Conservation (phyloP, 92 coral and sea anemone genomes). For the Parazoanthus swiftii region DNA sequence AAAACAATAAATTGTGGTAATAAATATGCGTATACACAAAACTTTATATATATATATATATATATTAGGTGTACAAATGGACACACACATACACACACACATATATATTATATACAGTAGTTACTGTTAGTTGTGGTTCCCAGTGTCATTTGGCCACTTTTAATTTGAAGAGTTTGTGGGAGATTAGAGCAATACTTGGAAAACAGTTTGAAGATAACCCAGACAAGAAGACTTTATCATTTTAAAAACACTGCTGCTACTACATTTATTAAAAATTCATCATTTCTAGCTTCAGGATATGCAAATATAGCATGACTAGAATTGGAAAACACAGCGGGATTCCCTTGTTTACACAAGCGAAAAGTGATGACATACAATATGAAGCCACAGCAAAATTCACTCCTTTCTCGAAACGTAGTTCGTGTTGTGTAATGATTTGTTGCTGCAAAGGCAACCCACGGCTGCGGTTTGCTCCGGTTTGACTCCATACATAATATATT, state of each 20-base stretch:
- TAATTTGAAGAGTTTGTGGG: too few species aligned
- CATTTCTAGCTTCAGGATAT: constrained; percentile 27
- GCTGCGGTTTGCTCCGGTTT: background rate
- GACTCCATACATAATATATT: background rate
- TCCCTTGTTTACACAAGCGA: constrained; percentile 4
- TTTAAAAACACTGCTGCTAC: background rate
- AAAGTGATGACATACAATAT: background rate
- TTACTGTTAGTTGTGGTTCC: too few species aligned
- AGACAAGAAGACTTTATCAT: background rate
- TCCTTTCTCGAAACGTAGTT: background rate
- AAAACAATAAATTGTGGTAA: too few species aligned
- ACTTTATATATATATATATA: too few species aligned
- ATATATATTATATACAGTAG: too few species aligned
- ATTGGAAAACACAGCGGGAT: constrained; percentile 4
- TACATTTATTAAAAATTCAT: constrained; percentile 33
- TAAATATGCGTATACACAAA: too few species aligned
- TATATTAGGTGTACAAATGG: too few species aligned
- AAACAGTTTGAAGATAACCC: too few species aligned
- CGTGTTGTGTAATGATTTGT: background rate
- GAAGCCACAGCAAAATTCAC: background rate
- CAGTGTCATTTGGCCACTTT: too few species aligned
- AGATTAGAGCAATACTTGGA: too few species aligned
- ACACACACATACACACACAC: too few species aligned
- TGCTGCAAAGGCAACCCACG: background rate
- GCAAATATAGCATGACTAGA: constrained; percentile 18